phyloP scores from a whole-genome alignment of 2,797 vertebrate genomes.

The Denticeps clupeoides region DNA sequence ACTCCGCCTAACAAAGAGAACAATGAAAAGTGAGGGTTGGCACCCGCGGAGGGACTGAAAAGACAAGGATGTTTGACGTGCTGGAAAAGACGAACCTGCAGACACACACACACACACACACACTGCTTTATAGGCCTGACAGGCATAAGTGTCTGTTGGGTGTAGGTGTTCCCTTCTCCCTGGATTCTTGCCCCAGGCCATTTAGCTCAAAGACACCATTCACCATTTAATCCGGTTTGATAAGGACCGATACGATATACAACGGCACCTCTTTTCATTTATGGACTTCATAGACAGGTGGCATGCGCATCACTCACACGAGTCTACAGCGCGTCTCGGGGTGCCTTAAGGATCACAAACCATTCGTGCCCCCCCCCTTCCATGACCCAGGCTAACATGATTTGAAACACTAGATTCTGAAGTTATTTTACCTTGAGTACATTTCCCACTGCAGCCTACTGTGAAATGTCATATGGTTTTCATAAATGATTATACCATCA shows the following conservation, averaged over 20 bases:
- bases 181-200: constrained; percentile 50
- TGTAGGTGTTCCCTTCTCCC: constrained; percentile 38
- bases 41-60: constrained; percentile 11
- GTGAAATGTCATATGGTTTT: neutral
- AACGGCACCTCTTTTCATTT: constrained; percentile 64
- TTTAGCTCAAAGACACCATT: constrained; percentile 47
- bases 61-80: constrained; percentile 3
- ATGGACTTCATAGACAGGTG: constrained; percentile 35
- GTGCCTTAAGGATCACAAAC: constrained; percentile 7
- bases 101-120: neutral
- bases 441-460: neutral
- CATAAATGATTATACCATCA: neutral
- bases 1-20: neutral
- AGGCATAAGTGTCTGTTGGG: constrained; percentile 20
- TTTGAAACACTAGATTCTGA: neutral
- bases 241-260: constrained; percentile 57
- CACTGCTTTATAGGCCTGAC: constrained; percentile 14
- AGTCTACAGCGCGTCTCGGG: constrained; percentile 10
- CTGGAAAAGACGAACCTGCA: neutral
- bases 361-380: constrained; percentile 18
- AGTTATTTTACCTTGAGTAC: neutral
- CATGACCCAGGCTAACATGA: constrained; percentile 4
- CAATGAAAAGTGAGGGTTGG: constrained; percentile 1
- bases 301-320: constrained; percentile 16
- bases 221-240: constrained; percentile 61